Evolutionary conservation across 1,140 invertebrate species (phyloP).

Genomic region (Neelides sp.): DNA sequence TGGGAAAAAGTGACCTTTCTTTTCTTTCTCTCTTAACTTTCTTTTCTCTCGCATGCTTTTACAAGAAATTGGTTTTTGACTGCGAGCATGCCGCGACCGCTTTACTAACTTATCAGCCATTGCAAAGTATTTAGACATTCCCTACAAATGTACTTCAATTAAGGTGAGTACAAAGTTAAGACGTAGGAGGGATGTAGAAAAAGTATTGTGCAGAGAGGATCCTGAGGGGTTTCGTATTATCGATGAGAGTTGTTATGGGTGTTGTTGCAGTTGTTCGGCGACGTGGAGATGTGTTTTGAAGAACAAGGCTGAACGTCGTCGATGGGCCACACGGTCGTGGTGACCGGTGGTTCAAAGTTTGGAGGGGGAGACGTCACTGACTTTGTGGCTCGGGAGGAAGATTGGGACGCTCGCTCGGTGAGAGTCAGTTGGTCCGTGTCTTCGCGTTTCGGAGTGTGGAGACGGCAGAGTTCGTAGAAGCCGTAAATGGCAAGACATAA

Average conservation of each 20-base stretch:
- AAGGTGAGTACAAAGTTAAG: too few species aligned
- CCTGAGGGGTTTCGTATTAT: neutral
- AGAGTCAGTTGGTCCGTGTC: slow-evolving; percentile 33
- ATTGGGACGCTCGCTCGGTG: slow-evolving; percentile 25
- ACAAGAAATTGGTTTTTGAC: too few species aligned
- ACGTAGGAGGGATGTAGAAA: too few species aligned
- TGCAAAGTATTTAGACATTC: too few species aligned
- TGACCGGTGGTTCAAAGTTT: slow-evolving; percentile 31
- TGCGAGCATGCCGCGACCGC: too few species aligned
- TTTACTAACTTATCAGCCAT: too few species aligned
- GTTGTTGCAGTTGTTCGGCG: slow-evolving; percentile 26
- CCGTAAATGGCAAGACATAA: slow-evolving; percentile 24
- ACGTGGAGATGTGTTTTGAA: slow-evolving; percentile 42
- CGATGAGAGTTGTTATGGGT: neutral
- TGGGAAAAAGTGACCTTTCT: too few species aligned
- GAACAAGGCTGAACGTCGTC: slow-evolving; percentile 47
- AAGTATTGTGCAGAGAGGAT: too few species aligned
- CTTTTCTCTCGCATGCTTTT: too few species aligned
- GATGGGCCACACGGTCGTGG: slow-evolving; percentile 36
- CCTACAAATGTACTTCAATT: too few species aligned
- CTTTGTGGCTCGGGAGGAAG: slow-evolving; percentile 29
- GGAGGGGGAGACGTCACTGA: slow-evolving; percentile 11
- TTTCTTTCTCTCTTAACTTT: too few species aligned
- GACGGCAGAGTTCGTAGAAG: slow-evolving; percentile 27
- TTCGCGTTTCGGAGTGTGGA: slow-evolving; percentile 28